Percentiles rank a stretch among this genome's conserved stretches.
Conservation (phyloP, 2,888 invertebrate species). For the Elmis aenea region DNA sequence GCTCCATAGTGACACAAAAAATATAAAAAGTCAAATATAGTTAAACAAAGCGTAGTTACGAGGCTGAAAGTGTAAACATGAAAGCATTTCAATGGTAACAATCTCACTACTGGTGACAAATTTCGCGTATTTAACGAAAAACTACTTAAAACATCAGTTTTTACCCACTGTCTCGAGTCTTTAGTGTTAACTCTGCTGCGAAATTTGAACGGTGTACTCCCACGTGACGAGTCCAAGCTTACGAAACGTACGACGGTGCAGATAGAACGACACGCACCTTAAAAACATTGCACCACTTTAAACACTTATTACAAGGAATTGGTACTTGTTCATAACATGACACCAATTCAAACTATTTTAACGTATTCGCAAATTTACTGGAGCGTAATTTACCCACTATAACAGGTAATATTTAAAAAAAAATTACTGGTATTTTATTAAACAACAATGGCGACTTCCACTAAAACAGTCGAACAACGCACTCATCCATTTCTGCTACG, state of each 20-base stretch:
- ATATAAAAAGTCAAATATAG: slow-evolving; percentile 17
- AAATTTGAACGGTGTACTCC: slow-evolving; percentile 22
- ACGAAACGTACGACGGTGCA: slow-evolving; percentile 38
- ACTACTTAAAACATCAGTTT: slow-evolving; percentile 8
- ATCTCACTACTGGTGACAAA: slow-evolving; percentile 10
- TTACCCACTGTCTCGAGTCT: too few species aligned
- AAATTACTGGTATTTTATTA: slow-evolving; percentile 36
- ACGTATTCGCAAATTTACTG: slow-evolving; percentile 9
- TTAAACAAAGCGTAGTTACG: slow-evolving; percentile 15
- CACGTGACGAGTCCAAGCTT: slow-evolving; percentile 34
- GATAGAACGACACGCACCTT: slow-evolving; percentile 40
- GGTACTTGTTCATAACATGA: slow-evolving; percentile 23
- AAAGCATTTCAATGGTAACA: slow-evolving; percentile 15
- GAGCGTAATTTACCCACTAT: slow-evolving; percentile 3
- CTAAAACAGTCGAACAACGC: slow-evolving; percentile 45
- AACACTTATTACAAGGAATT: slow-evolving; percentile 34
- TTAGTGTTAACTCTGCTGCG: slow-evolving; percentile 6
- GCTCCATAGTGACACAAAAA: slow-evolving; percentile 35
- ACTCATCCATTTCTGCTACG: slow-evolving; percentile 33
- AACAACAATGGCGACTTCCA: slow-evolving; percentile 47
- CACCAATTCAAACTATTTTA: slow-evolving; percentile 11
- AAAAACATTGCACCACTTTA: slow-evolving; percentile 46
- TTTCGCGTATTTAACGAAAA: slow-evolving; percentile 6
- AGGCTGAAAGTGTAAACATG: slow-evolving; percentile 15
- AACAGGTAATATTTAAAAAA: slow-evolving; percentile 10